Base-by-base conservation (phyloP, 2,797 vertebrate species). In the Halcyon chelicuti region DNA sequence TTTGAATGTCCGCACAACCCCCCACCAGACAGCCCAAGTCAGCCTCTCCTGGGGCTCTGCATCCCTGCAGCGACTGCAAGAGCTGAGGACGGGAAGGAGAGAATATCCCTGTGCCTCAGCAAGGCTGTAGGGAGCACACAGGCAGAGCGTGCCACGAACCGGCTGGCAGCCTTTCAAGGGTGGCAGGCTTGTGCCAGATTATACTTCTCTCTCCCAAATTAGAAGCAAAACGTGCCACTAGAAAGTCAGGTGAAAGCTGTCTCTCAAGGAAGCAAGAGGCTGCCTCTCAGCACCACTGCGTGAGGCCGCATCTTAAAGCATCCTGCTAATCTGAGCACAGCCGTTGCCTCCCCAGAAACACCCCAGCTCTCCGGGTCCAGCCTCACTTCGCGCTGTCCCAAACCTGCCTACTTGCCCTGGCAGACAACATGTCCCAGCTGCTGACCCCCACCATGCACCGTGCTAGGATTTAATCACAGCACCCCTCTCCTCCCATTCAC, bases 141-240 rank as follows among this genome's bases (percentile, higher is more conserved):
- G 92, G 28, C 58, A 58, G 25, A 54, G 47, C 44, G 60, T 75
- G 88, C 79, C 95, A 93, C 33, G 37, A 55, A 85, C 42, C 16
- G 77, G 35, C 78, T 96, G 96, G 95, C 94, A 95, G 90, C 75
- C 82, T 94, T 25, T 94, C 94, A 68, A 42, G 88, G 94, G 82
- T 83, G 91, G 91, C 94, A 95, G 89, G n/a, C 93, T 82, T 52
- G 87, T 83, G 91, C 95, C 95, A 95, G 82, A 79, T 97, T 54
- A 73, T 46, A 47, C 87, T 93, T 35, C 85, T 49, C 63, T 74
- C 78, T 94, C 96, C 88, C 65, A 47, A 80, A 96, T 94, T 88
- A 96, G 95, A 90, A 97, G 96, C 94, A 90, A 93, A 97, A 95
- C 54, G 76, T 95, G 96, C 91, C 87, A 86, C 91, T 94, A 91